These are phyloP conservation scores for Idaea straminata DNA, from an alignment of 2,888 invertebrate species.

Conservation along the genomic window DNA sequence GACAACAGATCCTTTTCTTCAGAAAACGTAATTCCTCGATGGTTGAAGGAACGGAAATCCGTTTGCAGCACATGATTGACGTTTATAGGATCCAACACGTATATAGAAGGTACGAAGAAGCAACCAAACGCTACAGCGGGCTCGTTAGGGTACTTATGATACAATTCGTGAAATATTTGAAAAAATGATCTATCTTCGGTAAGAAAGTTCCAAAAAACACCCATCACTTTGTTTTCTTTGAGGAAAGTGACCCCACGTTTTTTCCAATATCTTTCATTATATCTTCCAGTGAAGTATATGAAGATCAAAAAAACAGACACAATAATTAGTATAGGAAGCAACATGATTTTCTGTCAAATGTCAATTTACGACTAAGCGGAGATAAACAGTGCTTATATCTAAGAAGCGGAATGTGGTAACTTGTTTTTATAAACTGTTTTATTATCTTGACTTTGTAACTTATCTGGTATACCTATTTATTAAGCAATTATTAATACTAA, in stretches of 20 bases:
- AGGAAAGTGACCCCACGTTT: conserved; percentile 50
- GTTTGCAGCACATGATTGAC: conserved; percentile 42
- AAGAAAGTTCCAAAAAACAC: conserved; percentile 46
- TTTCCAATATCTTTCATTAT: conserved; percentile 53
- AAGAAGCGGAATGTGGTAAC: neutral
- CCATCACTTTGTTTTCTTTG: conserved; percentile 38
- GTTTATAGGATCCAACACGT: conserved; percentile 43
- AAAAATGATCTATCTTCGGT: conserved; percentile 39
- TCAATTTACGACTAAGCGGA: neutral
- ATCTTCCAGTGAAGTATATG: conserved; percentile 36
- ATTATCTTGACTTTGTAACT: neutral
- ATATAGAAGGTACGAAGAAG: conserved; percentile 33
- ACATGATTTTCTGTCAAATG: neutral
- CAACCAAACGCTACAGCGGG: conserved; percentile 49
- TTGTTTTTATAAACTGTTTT: neutral
- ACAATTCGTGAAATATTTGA: conserved; percentile 43
- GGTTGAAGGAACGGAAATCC: conserved; percentile 47
- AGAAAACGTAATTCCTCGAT: conserved; percentile 42
- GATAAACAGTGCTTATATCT: neutral
- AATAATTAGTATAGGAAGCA: neutral
- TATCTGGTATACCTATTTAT: no score
- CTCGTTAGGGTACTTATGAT: conserved; percentile 42
- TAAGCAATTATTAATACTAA: no score
- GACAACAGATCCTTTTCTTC: conserved; percentile 41
- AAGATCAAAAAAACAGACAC: neutral